Evolutionary conservation across 2,888 invertebrate genomes (phyloP).

Genomic region (Drosophila lacicola): DNA sequence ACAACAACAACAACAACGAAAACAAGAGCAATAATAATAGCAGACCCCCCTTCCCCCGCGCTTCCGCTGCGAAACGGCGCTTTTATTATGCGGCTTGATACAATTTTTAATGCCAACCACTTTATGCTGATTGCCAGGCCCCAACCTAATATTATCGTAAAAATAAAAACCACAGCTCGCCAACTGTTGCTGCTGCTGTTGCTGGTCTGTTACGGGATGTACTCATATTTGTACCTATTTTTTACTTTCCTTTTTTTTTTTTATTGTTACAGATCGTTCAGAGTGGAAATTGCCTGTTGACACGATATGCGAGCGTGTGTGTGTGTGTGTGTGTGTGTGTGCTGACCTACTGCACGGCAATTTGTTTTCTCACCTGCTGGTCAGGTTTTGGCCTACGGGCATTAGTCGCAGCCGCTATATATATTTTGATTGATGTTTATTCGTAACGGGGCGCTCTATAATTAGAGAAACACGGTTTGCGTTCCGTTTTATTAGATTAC

Average conservation of each 20-base stretch:
- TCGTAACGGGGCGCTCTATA: constrained; percentile 48
- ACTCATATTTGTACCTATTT: constrained; percentile 36
- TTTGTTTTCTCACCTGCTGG: constrained; percentile 66
- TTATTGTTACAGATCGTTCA: constrained; percentile 50
- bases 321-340: constrained; percentile 1
- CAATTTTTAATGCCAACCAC: constrained; percentile 75
- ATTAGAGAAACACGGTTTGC: constrained; percentile 64
- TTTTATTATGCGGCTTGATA: constrained; percentile 77
- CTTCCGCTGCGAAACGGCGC: constrained; percentile 68
- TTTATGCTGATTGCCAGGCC: constrained; percentile 73
- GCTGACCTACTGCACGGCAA: constrained; percentile 70
- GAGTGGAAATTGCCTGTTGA: constrained; percentile 77
- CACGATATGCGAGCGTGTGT: constrained; percentile 32
- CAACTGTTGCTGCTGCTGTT: constrained; percentile 67
- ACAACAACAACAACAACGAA: constrained; percentile 6
- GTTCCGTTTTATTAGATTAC: constrained; percentile 71
- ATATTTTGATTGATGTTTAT: constrained; percentile 71
- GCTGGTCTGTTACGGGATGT: too few species aligned
- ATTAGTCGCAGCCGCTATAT: constrained; percentile 11
- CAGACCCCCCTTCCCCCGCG: constrained; percentile 18
- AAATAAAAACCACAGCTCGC: constrained; percentile 56
- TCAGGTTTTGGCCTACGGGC: constrained; percentile 27
- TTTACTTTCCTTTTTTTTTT: constrained; percentile 29
- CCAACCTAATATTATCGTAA: constrained; percentile 69
- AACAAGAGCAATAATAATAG: constrained; percentile 34